Evolutionary conservation across 2,113 vertebrate genomes (phyloP), one percentile per base, ranked within the genome.

Genomic region (Empidonax traillii): DNA sequence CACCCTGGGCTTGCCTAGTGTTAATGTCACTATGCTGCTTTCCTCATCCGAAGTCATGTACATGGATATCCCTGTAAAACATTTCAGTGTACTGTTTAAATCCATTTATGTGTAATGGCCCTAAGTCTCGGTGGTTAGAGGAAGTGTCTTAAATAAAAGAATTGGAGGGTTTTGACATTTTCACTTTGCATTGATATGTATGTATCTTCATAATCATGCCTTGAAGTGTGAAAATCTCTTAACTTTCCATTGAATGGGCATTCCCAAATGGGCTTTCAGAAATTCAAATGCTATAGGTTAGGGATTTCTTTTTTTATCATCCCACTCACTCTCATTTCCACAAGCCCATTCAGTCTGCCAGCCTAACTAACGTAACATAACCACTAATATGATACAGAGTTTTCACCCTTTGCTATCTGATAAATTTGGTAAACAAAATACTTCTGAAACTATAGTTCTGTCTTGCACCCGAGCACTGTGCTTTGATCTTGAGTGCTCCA

Each of bases 231-330:
- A 86, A 86, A 71, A 63, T 77, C 44, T 81, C 47, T 67, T 74
- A 49, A 55, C 66, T 92, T 95, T 59, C 61, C 56, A 39, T n/a
- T 90, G 52, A 77, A 63, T 35, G 65, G 80, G 73, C 76, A 71
- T 90, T 90, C 79, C 89, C 73, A 78, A 55, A 74, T 58, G 56
- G 20, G 31, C 75, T 90, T 93, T 96, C 73, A 93, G 76, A 89
- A 86, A 43, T 71, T 43, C 2, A 1, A 66, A 13, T 71, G 56
- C 68, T 93, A 46, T 76, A 81, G 83, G 68, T 90, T 85, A 84
- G 83, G 76, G 52, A 47, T 92, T 95, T 89, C 63, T 85, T 53
- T 89, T 88, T 88, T 80, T 79, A n/a, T 67, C 39, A 63, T 68
- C 52, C 43, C 47, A 67, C 51, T 43, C 51, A 65, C 41, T 95